phyloP scores from a whole-genome alignment of 2,113 vertebrate species.

The Ictalurus punctatus region DNA sequence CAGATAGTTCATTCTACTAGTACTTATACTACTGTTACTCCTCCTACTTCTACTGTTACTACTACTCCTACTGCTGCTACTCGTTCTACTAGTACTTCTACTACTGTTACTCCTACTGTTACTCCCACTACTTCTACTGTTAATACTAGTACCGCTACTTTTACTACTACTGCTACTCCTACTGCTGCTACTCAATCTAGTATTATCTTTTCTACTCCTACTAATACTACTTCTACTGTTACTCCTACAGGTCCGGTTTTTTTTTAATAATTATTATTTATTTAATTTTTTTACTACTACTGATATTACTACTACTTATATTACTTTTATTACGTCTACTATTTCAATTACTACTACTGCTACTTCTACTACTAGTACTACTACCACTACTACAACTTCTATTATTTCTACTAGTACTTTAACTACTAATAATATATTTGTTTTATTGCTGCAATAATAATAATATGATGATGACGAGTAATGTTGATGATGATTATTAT shows the following conservation, averaged over 20 bases:
- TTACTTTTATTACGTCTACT: not conserved
- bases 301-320: not conserved
- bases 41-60: too few species aligned
- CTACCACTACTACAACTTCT: too few species aligned
- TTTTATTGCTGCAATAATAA: not conserved
- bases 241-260: not conserved
- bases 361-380: not conserved
- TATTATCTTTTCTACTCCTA: not conserved
- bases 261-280: too few species aligned
- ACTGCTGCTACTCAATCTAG: not conserved
- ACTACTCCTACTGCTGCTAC: not conserved
- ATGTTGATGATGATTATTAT: not conserved
- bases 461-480: too few species aligned
- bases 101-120: not conserved
- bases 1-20: not conserved
- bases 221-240: not conserved
- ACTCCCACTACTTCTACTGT: not conserved
- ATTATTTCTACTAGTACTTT: not conserved
- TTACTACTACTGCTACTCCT: not conserved
- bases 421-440: not conserved
- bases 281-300: not conserved
- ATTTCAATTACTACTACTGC: not conserved
- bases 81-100: not conserved
- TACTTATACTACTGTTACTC: not conserved
- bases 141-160: not conserved